phyloP scores from a whole-genome alignment of 2,797 vertebrate genomes.

The Betta splendens region DNA sequence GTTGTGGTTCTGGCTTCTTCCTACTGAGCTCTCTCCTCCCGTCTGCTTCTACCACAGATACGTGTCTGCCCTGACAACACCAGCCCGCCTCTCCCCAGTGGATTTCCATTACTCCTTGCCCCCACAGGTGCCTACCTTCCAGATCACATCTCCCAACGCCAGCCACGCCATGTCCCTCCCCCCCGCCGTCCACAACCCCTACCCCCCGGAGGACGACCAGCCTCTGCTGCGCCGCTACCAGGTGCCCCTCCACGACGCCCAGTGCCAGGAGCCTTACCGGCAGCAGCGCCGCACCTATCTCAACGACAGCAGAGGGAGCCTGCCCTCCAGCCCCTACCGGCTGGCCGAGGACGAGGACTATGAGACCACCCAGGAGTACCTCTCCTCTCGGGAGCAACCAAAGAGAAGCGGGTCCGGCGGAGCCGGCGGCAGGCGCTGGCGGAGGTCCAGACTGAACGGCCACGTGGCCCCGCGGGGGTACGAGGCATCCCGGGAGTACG shows the following conservation, averaged over 20 bases:
- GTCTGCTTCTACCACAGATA: slow-evolving; percentile 81
- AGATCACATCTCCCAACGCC: slow-evolving; percentile 96
- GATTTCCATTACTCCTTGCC: slow-evolving; percentile 97
- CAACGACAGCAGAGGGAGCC: slow-evolving; percentile 92
- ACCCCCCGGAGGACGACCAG: slow-evolving; percentile 91
- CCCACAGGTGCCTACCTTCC: slow-evolving; percentile 95
- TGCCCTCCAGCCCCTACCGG: slow-evolving; percentile 93
- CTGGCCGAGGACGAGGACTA: slow-evolving; percentile 95
- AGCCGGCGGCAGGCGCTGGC: slow-evolving; percentile 86
- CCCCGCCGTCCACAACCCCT: slow-evolving; percentile 88
- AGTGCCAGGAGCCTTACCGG: slow-evolving; percentile 91
- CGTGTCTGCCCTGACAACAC: slow-evolving; percentile 96
- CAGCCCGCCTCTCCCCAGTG: slow-evolving; percentile 94
- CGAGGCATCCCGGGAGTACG: slow-evolving; percentile 90
- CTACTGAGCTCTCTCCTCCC: slow-evolving; percentile 25
- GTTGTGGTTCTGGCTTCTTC: slow-evolving; percentile 18
- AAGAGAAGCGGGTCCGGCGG: slow-evolving; percentile 91
- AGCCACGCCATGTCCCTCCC: slow-evolving; percentile 93
- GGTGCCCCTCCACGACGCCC: slow-evolving; percentile 87
- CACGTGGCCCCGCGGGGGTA: slow-evolving; percentile 91
- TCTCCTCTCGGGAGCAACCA: slow-evolving; percentile 92
- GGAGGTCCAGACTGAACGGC: slow-evolving; percentile 93
- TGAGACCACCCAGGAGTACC: slow-evolving; percentile 96
- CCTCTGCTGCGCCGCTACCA: slow-evolving; percentile 91
- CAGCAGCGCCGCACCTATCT: slow-evolving; percentile 91